phyloP scores from a whole-genome alignment of 2,113 vertebrate genomes.

The Morphnarchus princeps region DNA sequence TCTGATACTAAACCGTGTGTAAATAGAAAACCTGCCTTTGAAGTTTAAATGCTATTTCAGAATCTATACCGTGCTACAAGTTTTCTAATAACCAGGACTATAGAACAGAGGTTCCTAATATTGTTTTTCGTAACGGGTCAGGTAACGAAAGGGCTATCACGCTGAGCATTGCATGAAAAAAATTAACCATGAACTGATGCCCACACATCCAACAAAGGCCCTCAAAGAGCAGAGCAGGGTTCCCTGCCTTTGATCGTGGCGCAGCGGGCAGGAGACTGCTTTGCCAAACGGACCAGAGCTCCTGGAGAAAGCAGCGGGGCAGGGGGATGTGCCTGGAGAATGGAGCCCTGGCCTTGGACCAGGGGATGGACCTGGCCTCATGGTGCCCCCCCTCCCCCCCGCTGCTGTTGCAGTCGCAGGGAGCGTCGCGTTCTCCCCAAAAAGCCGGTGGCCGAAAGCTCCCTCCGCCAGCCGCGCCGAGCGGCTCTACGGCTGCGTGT shows the following conservation, averaged over 20 bases:
- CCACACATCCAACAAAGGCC: not conserved
- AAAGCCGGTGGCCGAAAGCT: accelerated
- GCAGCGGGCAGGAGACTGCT: not conserved
- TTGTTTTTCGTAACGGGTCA: not conserved
- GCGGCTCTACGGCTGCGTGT: accelerated
- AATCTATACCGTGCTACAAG: not conserved
- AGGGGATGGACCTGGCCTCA: accelerated
- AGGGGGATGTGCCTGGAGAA: not conserved
- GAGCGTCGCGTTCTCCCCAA: not conserved
- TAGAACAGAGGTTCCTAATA: not conserved
- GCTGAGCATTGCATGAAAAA: not conserved
- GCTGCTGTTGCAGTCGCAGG: accelerated
- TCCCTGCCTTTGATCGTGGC: not conserved
- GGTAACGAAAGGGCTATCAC: not conserved
- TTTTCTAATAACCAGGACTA: not conserved
- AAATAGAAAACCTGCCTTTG: not conserved
- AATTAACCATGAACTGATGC: not conserved
- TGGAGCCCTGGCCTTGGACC: not conserved
- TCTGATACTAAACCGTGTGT: not conserved
- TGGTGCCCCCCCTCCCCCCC: accelerated
- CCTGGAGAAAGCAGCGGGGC: not conserved
- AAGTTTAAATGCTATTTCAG: not conserved
- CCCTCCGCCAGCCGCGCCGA: not conserved
- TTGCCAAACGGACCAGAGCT: not conserved
- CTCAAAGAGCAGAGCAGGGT: not conserved